Percentiles rank a stretch among this genome's conserved stretches.
These are phyloP conservation scores for Lapara coniferarum DNA, from an alignment of 2,888 invertebrate genomes.

Conservation along the genomic window DNA sequence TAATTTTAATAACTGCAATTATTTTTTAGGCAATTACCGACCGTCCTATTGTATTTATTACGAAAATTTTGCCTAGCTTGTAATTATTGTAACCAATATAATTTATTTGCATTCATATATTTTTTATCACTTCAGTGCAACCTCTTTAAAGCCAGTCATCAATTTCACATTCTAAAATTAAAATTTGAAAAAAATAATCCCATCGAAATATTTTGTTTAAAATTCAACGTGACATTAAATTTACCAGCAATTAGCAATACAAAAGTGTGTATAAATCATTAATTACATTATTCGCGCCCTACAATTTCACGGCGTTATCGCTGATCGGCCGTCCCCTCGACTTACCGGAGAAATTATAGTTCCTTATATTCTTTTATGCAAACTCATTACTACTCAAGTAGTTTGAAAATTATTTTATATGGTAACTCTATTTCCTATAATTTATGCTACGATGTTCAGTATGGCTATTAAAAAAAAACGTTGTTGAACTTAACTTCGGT, in stretches of 20 bases:
- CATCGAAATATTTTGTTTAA: not conserved
- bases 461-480: too few species aligned
- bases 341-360: slow-evolving; percentile 45
- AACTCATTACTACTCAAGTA: slow-evolving; percentile 9
- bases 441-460: not conserved
- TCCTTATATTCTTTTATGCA: slow-evolving; percentile 20
- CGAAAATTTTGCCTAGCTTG: too few species aligned
- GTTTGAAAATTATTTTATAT: not conserved
- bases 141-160: too few species aligned
- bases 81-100: too few species aligned
- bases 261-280: slow-evolving; percentile 52
- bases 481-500: too few species aligned
- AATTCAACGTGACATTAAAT: slow-evolving; percentile 29
- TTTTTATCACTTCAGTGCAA: too few species aligned
- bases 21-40: too few species aligned
- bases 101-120: too few species aligned
- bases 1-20: too few species aligned
- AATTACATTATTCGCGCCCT: slow-evolving; percentile 63
- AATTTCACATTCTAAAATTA: too few species aligned
- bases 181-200: too few species aligned
- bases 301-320: slow-evolving; percentile 57
- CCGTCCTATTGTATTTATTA: too few species aligned
- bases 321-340: slow-evolving; percentile 50
- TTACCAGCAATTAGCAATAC: slow-evolving; percentile 53
- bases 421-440: not conserved